Conservation (phyloP, 1,140 invertebrate genomes). For the Branchinecta lindahli region DNA sequence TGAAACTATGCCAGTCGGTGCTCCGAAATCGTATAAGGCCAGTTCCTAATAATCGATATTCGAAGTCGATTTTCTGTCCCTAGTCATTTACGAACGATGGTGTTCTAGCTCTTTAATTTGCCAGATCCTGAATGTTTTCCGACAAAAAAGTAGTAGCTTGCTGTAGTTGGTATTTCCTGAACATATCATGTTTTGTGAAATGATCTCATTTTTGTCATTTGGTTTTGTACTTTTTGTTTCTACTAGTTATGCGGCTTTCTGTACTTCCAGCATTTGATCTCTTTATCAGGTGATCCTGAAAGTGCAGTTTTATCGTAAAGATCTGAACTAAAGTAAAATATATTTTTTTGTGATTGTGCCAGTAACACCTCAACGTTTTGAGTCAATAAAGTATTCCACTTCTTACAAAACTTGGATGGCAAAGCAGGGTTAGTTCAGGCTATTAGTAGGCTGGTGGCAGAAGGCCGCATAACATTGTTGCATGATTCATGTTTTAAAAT, state of each 20-base stretch:
- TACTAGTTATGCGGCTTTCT: conserved; percentile 10
- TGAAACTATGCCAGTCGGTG: no score
- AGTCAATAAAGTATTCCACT: not conserved
- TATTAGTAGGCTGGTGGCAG: not conserved
- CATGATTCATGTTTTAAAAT: not conserved
- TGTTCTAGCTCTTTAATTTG: no score
- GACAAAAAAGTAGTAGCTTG: not conserved
- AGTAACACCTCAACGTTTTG: not conserved
- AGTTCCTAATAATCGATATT: no score
- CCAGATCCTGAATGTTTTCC: no score
- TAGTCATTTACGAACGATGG: no score
- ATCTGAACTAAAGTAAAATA: not conserved
- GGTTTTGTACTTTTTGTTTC: not conserved
- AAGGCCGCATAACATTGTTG: not conserved
- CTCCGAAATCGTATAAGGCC: no score
- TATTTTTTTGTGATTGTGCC: conserved; percentile 1
- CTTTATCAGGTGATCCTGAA: not conserved
- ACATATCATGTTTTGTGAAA: not conserved
- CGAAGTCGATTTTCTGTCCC: no score
- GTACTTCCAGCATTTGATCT: conserved; percentile 1
- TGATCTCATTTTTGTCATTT: not conserved
- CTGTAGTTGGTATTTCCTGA: not conserved
- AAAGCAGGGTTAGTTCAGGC: conserved; percentile 7
- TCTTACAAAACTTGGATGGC: not conserved
- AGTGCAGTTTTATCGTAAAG: not conserved